Evolutionary conservation across 2,888 invertebrate genomes (phyloP), one percentile per base, ranked within the genome.

Genomic region (Penaeus monodon): DNA sequence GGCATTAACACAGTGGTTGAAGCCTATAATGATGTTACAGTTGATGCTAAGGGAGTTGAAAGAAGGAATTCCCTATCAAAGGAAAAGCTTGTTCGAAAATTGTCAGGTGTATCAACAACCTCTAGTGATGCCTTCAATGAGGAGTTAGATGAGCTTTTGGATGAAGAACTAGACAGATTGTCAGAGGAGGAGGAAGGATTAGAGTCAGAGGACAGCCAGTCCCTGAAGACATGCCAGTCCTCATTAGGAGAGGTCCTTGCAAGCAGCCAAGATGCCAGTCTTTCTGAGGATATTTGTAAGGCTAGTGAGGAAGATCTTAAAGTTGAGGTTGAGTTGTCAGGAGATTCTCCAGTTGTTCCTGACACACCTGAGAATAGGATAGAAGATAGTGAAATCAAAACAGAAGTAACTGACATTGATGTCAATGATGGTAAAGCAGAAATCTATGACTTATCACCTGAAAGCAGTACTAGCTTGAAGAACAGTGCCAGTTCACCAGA

Each of bases 91-190:
- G 66, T 80, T 29, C 82, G 86, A 17, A 87, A 87, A 70, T 64
- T 70, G 33, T 86, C 86, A 6, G 78, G 82, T 57, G 38, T 87
- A 38, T 87, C 86, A 44, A 68, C 64, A 38, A 70, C 65, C n/a
- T 87, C 86, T 10, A 83, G 86, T 68, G 86, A 87, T 73, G 73
- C 79, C 29, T 87, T 87, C 49, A 77, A 87, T 83, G 86, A 87
- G 49, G 86, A 87, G 74, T 63, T 87, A 33, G 86, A 87, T 74
- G 86, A 83, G 17, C 73, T 87, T 29, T 80, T 87, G 29, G 83
- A 87, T 87, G 86, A 87, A 70, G 86, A 87, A 49, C 77, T 87
- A 2, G 86, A 87, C 57, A 87, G 86, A 44, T 79, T 87, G 57
- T 87, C 86, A 73, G 86, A 87, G 57, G 83, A 79, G 57, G 86